phyloP scores from a whole-genome alignment of 2,113 vertebrate genomes.

The Leptosomus discolor region DNA sequence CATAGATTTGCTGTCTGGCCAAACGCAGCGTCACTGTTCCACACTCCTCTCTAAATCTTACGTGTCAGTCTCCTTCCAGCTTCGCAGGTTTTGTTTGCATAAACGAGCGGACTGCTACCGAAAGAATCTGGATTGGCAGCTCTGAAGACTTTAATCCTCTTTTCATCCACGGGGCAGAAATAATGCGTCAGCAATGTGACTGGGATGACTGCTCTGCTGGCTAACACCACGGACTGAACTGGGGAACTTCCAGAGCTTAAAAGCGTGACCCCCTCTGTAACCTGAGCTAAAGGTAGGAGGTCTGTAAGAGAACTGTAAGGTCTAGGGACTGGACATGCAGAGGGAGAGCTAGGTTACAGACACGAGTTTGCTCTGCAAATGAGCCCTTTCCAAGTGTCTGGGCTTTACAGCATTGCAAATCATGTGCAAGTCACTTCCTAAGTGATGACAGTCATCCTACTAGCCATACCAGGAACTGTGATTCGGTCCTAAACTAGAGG shows the following conservation, averaged over 20 bases:
- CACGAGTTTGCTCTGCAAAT: background rate
- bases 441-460: background rate
- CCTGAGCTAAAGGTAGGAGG: background rate
- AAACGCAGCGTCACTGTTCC: background rate
- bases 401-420: background rate
- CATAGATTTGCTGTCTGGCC: background rate
- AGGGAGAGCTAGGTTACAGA: background rate
- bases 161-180: background rate
- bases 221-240: background rate
- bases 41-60: background rate
- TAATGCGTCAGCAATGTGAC: background rate
- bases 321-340: background rate
- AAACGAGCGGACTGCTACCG: background rate
- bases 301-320: background rate
- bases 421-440: background rate
- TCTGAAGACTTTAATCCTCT: constrained; percentile 26
- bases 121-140: background rate
- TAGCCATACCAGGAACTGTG: background rate
- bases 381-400: background rate
- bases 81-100: constrained; percentile 23
- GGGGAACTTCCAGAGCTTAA: background rate
- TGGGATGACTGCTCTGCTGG: background rate
- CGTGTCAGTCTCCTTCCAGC: background rate
- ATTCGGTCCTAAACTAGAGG: background rate
- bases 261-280: background rate